These are phyloP conservation scores for Gastrophysa polygoni DNA, from an alignment of 2,888 invertebrate genomes.

Conservation along the genomic window DNA sequence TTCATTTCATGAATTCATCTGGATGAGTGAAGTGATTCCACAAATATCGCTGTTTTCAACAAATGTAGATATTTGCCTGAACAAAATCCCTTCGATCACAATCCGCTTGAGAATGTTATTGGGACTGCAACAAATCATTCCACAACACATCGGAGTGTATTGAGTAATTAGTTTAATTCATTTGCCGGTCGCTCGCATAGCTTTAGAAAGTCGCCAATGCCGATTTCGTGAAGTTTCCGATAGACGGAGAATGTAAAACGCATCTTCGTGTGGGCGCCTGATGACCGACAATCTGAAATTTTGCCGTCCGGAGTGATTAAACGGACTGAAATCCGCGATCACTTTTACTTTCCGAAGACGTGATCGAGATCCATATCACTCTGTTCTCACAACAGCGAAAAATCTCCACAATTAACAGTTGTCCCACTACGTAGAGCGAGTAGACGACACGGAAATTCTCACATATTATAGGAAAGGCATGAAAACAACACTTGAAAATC, in stretches of 20 bases:
- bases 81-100: too few relatives aligned
- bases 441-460: too few relatives aligned
- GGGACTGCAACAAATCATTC: neutral
- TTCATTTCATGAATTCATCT: too few relatives aligned
- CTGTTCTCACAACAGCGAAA: neutral
- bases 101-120: too few relatives aligned
- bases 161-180: slow-evolving; percentile 27
- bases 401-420: neutral
- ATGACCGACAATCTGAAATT: slow-evolving; percentile 15
- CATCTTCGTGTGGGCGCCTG: slow-evolving; percentile 19
- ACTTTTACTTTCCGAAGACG: neutral
- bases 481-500: too few relatives aligned
- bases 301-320: neutral
- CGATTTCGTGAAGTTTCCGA: slow-evolving; percentile 33
- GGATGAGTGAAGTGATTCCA: too few relatives aligned
- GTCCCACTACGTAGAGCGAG: too few relatives aligned
- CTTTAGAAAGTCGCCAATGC: slow-evolving; percentile 36
- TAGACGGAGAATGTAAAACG: slow-evolving; percentile 19
- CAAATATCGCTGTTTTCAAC: too few relatives aligned
- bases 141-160: neutral
- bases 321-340: neutral
- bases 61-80: too few relatives aligned
- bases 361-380: neutral
- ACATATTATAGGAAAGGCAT: too few relatives aligned
- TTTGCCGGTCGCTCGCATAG: slow-evolving; percentile 13